Base-by-base conservation (phyloP, 1,140 invertebrate species). In the Delia radicum region DNA sequence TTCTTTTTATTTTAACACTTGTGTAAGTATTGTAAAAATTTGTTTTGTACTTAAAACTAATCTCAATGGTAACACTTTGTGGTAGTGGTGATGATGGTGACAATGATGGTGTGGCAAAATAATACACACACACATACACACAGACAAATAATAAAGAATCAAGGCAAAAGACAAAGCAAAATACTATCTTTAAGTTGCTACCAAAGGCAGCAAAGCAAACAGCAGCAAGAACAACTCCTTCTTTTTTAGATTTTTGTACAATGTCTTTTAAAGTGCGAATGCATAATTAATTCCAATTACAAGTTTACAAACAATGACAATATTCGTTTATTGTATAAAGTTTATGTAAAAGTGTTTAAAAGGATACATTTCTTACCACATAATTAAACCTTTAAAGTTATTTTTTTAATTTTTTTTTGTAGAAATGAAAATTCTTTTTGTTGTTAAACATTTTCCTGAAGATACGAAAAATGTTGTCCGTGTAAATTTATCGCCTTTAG, bases 221-320 rank as follows among this genome's bases (percentile, higher is more conserved):
- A 63, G 21, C 61, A 10, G 10, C 18, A 27, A 26, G 6, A 63
- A 24, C 27, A 63, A 74, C 73, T 73, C 62, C 74, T 74, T 74
- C 28, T n/a, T 55, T 55, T 28, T 29, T 73, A 6, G 48, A 27
- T 73, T 46, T n/a, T 21, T 73, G 46, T 73, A 13, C 71, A 73
- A 26, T 76, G 78, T 92, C 88, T 93, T 91, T n/a, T 29, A 84
- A 85, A 84, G 82, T 84, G 83, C 83, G 83, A 85, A 85, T 85
- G 83, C 83, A 85, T 85, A 85, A 85, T 85, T 85, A 85, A 85
- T 85, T 85, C 83, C 83, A 85, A 85, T 85, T 85, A 85, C 85
- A 83, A 85, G 83, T 85, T 85, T 81, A 85, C 82, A 81, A 84
- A 83, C 82, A 84, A 84, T 79, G 82, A 77, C 82, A 81, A 80